phyloP scores from a whole-genome alignment of 1,140 invertebrate species.

The Contarinia nasturtii region DNA sequence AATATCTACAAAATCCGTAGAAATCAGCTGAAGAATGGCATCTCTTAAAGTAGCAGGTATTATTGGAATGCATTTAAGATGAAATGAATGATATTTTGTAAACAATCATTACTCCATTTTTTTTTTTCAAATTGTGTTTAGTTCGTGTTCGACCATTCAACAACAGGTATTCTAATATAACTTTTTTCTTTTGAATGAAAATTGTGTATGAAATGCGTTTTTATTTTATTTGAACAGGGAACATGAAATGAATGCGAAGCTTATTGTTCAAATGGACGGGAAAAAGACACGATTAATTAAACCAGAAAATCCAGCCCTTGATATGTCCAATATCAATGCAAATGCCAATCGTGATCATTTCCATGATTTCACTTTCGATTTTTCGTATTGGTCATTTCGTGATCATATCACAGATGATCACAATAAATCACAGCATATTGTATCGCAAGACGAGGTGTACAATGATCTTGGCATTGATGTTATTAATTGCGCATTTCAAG shows the following conservation, averaged over 20 bases:
- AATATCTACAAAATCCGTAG: constrained; percentile 1
- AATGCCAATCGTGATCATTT: constrained; percentile 40
- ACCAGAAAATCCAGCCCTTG: constrained; percentile 34
- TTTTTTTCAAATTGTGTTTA: too few species aligned
- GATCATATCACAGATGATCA: constrained; percentile 47
- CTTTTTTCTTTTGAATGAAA: neutral
- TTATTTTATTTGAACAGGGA: too few species aligned
- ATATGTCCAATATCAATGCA: constrained; percentile 21
- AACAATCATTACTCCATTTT: too few species aligned
- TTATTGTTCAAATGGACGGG: constrained; percentile 72
- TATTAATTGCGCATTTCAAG: constrained; percentile 80
- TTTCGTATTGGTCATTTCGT: constrained; percentile 82
- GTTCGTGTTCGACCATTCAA: constrained; percentile 45
- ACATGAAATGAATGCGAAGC: constrained; percentile 58
- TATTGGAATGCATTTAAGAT: too few species aligned
- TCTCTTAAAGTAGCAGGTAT: constrained; percentile 38
- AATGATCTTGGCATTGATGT: constrained; percentile 75
- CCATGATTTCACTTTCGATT: constrained; percentile 86
- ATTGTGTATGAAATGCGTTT: constrained; percentile 2
- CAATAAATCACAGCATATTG: constrained; percentile 26
- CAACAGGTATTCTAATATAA: constrained; percentile 27
- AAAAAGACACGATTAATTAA: constrained; percentile 69
- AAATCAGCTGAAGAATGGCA: constrained; percentile 37
- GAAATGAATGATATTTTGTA: too few species aligned
- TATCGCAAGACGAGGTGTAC: constrained; percentile 63